Conservation (phyloP, 2,113 vertebrate species). For the Pluvialis apricaria region DNA sequence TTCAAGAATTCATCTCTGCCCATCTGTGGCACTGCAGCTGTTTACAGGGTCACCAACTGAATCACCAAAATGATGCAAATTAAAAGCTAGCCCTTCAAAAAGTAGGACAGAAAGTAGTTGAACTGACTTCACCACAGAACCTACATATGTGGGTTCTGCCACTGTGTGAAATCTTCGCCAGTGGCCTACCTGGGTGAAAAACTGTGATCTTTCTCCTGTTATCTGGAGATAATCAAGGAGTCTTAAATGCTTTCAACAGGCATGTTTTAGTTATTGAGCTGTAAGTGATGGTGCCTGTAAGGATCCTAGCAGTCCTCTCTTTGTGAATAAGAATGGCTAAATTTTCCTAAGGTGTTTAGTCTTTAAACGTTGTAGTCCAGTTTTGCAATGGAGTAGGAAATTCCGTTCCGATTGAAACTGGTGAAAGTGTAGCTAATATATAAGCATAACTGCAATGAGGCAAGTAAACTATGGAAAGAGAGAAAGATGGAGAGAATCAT, state of each 20-base stretch:
- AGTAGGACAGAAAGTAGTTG: not conserved
- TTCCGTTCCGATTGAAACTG: not conserved
- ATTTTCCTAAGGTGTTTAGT: not conserved
- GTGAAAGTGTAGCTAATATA: not conserved
- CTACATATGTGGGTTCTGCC: not conserved
- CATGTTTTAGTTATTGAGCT: not conserved
- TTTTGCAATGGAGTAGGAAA: not conserved
- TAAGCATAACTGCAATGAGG: not conserved
- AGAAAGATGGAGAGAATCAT: not conserved
- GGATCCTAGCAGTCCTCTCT: not conserved
- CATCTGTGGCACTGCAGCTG: not conserved
- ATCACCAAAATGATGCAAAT: not conserved
- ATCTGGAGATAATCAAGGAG: not conserved
- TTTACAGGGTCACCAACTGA: not conserved
- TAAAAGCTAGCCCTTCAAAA: not conserved
- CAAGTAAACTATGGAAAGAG: not conserved
- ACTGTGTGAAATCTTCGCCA: not conserved
- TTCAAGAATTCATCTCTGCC: not conserved
- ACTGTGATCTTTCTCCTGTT: not conserved
- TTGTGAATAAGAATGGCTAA: not conserved
- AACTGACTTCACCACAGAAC: not conserved
- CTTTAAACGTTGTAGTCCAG: not conserved
- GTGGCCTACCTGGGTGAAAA: not conserved
- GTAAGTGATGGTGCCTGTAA: not conserved
- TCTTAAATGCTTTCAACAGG: not conserved